Base-by-base conservation (phyloP, 2,888 invertebrate genomes). In the Platycheirus albimanus region DNA sequence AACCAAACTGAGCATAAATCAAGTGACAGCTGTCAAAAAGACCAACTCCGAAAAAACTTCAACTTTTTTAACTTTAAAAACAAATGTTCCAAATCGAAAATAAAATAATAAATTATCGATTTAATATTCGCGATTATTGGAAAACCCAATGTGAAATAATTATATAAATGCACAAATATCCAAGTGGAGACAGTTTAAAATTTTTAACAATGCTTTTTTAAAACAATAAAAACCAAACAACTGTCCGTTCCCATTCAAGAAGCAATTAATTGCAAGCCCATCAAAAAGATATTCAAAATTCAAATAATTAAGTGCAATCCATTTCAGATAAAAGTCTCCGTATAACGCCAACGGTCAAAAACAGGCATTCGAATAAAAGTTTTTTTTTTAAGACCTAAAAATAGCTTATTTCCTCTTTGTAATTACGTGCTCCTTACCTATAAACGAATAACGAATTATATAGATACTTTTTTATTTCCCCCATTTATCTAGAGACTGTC, bases 341-440 rank as follows among this genome's bases (percentile, higher is more conserved):
- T n/a, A n/a, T n/a, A 33, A 52, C 5, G 19, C 58, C 67, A 76
- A 45, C 28, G 33, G 28, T 63, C 47, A 47, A 63, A 63, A 63
- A 15, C 10, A 66, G 64, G 43, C 30, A 58, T 76, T 58, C 47
- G 36, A 61, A 33, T 6, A 33, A 33, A 24, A 24, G 5, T 24
- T n/a, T n/a, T 24, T 6, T 24, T 24, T 24, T 6, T 3, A 24
- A 24, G 6, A 24, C 5, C 8, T 8, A 33, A 33, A 81, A 77
- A 81, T 81, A 81, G 52, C 56, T 51, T 6, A 72, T 66, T 81
- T 81, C 81, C 81, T 72, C 52, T 71, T 81, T 54, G 61, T 49
- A 64, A 61, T 45, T 61, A n/a, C n/a, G n/a, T 61, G n/a, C 45
- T 38, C 33, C 11, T 52, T 33, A 24, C 24, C 36, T n/a, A 6